These are phyloP conservation scores for Prolemur simus DNA, from an alignment of 2,113 vertebrate genomes.

Conservation along the genomic window DNA sequence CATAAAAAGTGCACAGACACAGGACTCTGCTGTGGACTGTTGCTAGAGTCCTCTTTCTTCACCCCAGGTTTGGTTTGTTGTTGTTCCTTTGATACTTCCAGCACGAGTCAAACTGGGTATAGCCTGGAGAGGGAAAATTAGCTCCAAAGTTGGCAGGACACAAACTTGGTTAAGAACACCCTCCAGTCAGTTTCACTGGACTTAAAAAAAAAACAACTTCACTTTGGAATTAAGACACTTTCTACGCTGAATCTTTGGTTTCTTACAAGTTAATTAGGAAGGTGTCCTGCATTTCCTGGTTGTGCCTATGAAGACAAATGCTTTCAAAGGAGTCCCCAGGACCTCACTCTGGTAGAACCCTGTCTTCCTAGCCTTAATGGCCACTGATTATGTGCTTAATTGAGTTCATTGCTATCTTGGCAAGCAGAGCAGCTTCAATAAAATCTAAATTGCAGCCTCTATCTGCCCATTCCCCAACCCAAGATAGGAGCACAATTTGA, in stretches of 20 bases:
- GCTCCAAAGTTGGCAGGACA: not conserved
- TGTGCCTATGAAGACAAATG: slow-evolving; percentile 27
- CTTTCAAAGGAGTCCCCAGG: slow-evolving; percentile 48
- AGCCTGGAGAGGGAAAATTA: slow-evolving; percentile 7
- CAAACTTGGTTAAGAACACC: not conserved
- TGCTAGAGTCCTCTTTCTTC: not conserved
- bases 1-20: not conserved
- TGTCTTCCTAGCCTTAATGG: slow-evolving; percentile 6
- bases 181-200: not conserved
- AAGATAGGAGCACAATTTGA: not conserved
- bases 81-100: slow-evolving; percentile 10
- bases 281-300: slow-evolving; percentile 43
- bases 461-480: not conserved
- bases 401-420: slow-evolving; percentile 36
- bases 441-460: not conserved
- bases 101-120: not conserved
- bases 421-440: slow-evolving; percentile 19
- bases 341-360: not conserved
- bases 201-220: not conserved
- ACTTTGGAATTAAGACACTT: slow-evolving; percentile 30
- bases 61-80: not conserved
- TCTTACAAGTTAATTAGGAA: slow-evolving; percentile 50
- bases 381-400: slow-evolving; percentile 38
- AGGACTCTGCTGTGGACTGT: not conserved
- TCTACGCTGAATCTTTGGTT: not conserved